Conservation (phyloP, 2,797 vertebrate species). For the Myotis vivesi region DNA sequence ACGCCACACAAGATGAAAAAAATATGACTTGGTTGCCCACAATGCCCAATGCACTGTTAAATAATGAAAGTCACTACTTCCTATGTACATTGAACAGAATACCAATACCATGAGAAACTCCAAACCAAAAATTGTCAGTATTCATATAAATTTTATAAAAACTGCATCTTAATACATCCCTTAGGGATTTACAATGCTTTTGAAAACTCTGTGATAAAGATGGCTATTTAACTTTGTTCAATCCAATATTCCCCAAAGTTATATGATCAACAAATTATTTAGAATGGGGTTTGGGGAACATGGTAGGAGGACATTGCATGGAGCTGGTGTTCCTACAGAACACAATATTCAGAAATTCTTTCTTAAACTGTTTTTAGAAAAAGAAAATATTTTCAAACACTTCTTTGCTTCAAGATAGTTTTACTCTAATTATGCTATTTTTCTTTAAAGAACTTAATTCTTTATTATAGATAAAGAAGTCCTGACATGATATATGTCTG, state of each 20-base stretch:
- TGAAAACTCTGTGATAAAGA: not conserved
- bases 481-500: not conserved
- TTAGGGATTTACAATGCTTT: not conserved
- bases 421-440: not conserved
- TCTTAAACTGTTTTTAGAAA: not conserved
- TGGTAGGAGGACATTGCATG: not conserved
- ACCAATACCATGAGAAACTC: not conserved
- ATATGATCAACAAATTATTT: not conserved
- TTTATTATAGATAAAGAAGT: constrained; percentile 11
- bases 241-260: not conserved
- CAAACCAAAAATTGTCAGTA: not conserved
- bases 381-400: constrained; percentile 10
- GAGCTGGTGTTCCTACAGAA: not conserved
- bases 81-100: not conserved
- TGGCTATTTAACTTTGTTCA: not conserved
- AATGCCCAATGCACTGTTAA: not conserved
- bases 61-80: not conserved
- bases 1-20: not conserved
- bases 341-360: not conserved
- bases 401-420: not conserved
- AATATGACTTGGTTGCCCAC: not conserved
- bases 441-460: constrained; percentile 5
- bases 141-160: not conserved
- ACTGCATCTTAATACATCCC: not conserved
- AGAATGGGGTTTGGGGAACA: not conserved